Conservation (phyloP, 2,113 vertebrate genomes). For the Scomber colias region DNA sequence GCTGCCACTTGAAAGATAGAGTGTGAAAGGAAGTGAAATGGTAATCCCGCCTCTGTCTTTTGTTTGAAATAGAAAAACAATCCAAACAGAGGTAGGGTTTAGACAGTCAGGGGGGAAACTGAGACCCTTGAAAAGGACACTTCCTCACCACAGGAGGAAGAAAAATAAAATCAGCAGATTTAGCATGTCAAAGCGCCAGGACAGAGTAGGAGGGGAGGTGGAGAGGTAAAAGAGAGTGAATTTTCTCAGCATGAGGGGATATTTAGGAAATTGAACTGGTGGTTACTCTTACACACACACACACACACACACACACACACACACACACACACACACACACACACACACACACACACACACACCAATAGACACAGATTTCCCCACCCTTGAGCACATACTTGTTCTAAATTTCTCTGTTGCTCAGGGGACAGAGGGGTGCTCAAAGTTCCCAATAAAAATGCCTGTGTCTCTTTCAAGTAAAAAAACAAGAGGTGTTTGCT, state of each 20-base stretch:
- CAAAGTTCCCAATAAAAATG: constrained; percentile 74
- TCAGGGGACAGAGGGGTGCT: constrained; percentile 76
- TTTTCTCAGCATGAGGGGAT: constrained; percentile 79
- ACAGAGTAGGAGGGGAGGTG: constrained; percentile 54
- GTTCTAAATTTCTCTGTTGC: constrained; percentile 82
- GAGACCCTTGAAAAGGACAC: constrained; percentile 87
- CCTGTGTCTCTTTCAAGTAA: constrained; percentile 31
- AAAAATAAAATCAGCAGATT: constrained; percentile 89
- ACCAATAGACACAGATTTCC: constrained; percentile 47
- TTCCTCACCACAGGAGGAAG: constrained; percentile 88
- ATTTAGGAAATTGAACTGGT: constrained; percentile 83
- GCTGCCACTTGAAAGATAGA: constrained; percentile 80
- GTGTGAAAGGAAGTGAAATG: constrained; percentile 81
- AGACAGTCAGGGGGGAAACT: constrained; percentile 79
- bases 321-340: constrained; percentile 26
- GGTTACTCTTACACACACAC: constrained; percentile 55
- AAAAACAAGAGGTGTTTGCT: constrained; percentile 40
- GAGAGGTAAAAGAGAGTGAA: constrained; percentile 73
- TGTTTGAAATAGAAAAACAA: constrained; percentile 86
- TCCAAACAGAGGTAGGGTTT: constrained; percentile 84
- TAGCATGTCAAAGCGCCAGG: constrained; percentile 86
- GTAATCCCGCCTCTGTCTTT: constrained; percentile 84
- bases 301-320: constrained; percentile 22
- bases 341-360: constrained; percentile 38
- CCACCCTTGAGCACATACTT: constrained; percentile 78